Conservation (phyloP, 2,797 vertebrate genomes). For the Eulemur albifrons region DNA sequence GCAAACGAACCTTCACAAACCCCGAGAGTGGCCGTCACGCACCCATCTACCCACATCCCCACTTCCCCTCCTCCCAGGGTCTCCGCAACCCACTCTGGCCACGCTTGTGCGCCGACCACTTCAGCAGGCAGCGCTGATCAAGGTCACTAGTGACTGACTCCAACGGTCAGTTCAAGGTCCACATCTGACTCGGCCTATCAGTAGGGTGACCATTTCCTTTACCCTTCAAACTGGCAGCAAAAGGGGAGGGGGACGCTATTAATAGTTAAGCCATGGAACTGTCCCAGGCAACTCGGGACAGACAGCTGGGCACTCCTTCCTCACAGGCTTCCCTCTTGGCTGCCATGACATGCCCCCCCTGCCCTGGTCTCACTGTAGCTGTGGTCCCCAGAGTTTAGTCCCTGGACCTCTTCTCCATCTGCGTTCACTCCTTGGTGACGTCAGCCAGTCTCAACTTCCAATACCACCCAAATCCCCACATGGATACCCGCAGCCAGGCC, state of each 20-base stretch:
- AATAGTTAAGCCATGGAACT: not conserved
- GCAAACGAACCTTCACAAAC: not conserved
- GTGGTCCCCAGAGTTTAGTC: not conserved
- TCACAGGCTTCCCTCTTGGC: not conserved
- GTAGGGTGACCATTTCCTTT: not conserved
- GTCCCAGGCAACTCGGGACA: not conserved
- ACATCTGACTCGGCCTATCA: not conserved
- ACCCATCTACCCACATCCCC: not conserved
- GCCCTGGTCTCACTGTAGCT: not conserved
- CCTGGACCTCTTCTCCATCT: not conserved
- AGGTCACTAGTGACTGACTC: not conserved
- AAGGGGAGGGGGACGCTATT: not conserved
- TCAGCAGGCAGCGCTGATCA: not conserved
- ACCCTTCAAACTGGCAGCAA: not conserved
- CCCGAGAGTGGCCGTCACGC: not conserved
- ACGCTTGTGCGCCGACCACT: not conserved
- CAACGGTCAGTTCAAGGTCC: not conserved
- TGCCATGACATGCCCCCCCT: not conserved
- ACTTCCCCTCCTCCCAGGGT: not conserved
- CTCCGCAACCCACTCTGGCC: not conserved
- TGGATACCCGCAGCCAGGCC: not conserved
- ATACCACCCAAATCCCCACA: not conserved
- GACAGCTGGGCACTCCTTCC: no score
- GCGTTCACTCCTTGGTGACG: accelerated
- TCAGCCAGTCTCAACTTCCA: not conserved